phyloP scores from a whole-genome alignment of 2,797 vertebrate species.

The Parotocinclus haroldoi region DNA sequence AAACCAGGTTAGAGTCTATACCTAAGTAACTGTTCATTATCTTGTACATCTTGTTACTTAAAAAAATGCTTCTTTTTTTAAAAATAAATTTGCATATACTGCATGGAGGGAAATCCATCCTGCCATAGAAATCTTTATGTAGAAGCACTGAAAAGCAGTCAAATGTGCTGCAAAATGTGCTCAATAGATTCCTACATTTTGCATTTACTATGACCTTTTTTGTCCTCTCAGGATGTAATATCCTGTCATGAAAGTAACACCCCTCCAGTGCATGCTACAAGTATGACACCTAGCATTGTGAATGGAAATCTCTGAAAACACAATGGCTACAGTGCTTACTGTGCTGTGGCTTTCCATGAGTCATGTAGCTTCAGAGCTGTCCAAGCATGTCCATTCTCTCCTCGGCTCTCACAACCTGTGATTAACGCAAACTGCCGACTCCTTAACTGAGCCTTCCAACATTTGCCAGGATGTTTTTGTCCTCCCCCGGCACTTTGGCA shows the following conservation, averaged over 20 bases:
- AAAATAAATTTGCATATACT: no score
- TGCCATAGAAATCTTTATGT: no score
- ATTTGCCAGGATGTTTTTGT: constrained; percentile 56
- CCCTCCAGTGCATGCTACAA: constrained; percentile 6
- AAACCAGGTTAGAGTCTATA: background rate
- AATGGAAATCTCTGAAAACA: constrained; percentile 40
- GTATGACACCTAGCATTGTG: constrained; percentile 33
- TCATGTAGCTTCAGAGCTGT: constrained; percentile 33
- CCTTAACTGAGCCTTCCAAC: constrained; percentile 44
- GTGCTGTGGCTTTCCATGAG: constrained; percentile 24
- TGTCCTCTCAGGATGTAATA: background rate
- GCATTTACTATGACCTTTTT: constrained; percentile 6
- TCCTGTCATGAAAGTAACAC: background rate
- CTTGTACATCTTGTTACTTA: background rate
- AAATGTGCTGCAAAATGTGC: no score
- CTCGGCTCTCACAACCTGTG: constrained; percentile 57
- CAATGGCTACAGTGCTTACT: constrained; percentile 17
- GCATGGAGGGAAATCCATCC: no score
- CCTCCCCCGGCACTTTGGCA: constrained; percentile 58
- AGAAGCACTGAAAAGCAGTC: no score
- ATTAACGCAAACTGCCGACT: constrained; percentile 57
- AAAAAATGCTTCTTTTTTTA: no score
- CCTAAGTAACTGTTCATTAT: background rate
- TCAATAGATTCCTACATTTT: background rate
- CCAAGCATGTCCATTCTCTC: constrained; percentile 40